Percentiles rank a stretch among this genome's conserved stretches.
These are phyloP conservation scores for Pseudolaguvia tuberculata DNA, from an alignment of 2,113 vertebrate species.

Conservation along the genomic window DNA sequence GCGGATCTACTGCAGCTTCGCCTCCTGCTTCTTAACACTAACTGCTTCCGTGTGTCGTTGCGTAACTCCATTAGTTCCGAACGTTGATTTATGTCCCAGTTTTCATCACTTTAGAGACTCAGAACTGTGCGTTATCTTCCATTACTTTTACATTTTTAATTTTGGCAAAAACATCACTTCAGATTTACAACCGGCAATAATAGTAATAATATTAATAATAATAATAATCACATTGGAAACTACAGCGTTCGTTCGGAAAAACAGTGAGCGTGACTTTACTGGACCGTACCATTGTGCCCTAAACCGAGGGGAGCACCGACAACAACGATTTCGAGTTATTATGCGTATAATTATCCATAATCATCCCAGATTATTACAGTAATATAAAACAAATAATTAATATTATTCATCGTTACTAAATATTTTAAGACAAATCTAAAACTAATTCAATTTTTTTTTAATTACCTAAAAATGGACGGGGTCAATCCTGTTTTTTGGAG, in stretches of 20 bases:
- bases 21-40: slow-evolving; percentile 57
- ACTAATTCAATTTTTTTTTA: background rate
- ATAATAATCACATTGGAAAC: slow-evolving; percentile 3
- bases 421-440: background rate
- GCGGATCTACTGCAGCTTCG: slow-evolving; percentile 51
- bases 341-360: too few species aligned
- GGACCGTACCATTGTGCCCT: background rate
- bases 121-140: background rate
- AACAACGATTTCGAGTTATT: background rate
- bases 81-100: slow-evolving; percentile 53
- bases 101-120: slow-evolving; percentile 64
- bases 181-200: slow-evolving; percentile 55
- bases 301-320: background rate
- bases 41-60: slow-evolving; percentile 62
- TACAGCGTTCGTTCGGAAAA: slow-evolving; percentile 33
- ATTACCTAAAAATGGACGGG: background rate
- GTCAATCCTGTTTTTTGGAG: background rate
- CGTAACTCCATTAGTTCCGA: slow-evolving; percentile 65
- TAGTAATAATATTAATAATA: slow-evolving; percentile 54
- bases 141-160: background rate
- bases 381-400: background rate
- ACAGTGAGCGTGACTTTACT: slow-evolving; percentile 51
- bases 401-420: background rate
- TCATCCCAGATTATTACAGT: background rate
- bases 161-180: background rate